These are phyloP conservation scores for Phrynocephalus forsythii DNA, from an alignment of 2,797 vertebrate genomes.

Conservation along the genomic window DNA sequence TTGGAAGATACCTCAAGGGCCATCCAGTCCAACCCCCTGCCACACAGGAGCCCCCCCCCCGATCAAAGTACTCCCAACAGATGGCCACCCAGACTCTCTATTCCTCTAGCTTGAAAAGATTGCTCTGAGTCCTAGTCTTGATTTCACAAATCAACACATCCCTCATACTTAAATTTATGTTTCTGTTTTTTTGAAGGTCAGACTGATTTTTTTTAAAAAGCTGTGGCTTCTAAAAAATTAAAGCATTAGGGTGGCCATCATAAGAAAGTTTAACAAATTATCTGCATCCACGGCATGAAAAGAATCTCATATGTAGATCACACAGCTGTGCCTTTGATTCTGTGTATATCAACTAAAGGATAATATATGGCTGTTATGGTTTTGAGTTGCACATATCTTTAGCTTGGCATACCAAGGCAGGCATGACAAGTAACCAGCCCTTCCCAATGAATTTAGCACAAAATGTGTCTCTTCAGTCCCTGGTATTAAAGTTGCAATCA, in stretches of 20 bases:
- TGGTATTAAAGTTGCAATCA: background rate
- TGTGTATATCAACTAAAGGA: background rate
- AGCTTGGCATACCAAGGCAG: constrained; percentile 4
- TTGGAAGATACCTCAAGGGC: too few relatives aligned
- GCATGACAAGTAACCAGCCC: background rate
- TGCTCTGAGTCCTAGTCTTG: background rate
- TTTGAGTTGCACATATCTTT: constrained; percentile 6
- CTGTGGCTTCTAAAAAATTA: background rate
- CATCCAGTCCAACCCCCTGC: too few relatives aligned
- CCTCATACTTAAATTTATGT: background rate
- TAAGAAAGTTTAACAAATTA: constrained; percentile 3
- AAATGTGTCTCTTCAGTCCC: background rate
- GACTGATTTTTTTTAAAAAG: background rate
- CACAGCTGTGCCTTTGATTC: background rate
- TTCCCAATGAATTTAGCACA: constrained; percentile 17
- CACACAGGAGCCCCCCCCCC: too few relatives aligned
- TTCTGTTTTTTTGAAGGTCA: background rate
- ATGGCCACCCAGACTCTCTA: too few relatives aligned
- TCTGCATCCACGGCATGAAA: background rate
- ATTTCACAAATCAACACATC: background rate
- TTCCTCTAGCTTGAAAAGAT: too few relatives aligned
- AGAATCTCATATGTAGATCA: background rate
- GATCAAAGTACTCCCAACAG: too few relatives aligned
- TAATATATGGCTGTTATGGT: background rate
- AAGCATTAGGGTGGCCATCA: background rate